Conservation (phyloP, 2,797 vertebrate genomes). For the Molossus alvarezi region DNA sequence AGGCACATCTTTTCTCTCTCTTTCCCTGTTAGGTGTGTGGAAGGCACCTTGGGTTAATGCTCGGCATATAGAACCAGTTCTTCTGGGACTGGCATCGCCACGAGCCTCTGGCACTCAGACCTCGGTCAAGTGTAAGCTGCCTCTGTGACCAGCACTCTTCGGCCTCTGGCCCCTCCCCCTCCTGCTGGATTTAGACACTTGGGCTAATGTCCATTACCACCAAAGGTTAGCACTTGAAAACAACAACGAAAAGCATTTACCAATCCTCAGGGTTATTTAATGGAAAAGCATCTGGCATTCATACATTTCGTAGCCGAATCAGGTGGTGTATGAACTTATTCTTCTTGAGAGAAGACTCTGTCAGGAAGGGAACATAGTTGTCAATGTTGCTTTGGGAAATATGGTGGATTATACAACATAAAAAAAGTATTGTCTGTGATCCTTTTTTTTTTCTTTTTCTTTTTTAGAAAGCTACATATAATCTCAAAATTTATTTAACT, state of each 20-base stretch:
- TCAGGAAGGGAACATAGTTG: background rate
- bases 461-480: background rate
- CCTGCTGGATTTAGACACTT: background rate
- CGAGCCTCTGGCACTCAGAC: background rate
- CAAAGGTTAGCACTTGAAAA: background rate
- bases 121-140: background rate
- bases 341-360: conserved; percentile 44
- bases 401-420: conserved; percentile 28
- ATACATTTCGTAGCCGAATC: conserved; percentile 9
- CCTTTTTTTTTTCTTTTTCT: background rate
- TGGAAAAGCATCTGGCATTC: background rate
- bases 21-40: background rate
- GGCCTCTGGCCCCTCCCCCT: background rate
- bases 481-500: background rate
- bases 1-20: background rate
- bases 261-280: background rate
- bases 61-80: background rate
- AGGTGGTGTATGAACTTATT: background rate
- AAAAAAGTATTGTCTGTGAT: conserved; percentile 26
- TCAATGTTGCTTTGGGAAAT: background rate
- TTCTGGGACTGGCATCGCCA: background rate
- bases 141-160: too few species aligned
- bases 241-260: background rate
- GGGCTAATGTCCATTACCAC: background rate
- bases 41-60: background rate